Percentiles rank a stretch among this genome's conserved stretches.
Evolutionary conservation across 2,113 vertebrate species (phyloP).

Genomic region (Barnardius zonarius): DNA sequence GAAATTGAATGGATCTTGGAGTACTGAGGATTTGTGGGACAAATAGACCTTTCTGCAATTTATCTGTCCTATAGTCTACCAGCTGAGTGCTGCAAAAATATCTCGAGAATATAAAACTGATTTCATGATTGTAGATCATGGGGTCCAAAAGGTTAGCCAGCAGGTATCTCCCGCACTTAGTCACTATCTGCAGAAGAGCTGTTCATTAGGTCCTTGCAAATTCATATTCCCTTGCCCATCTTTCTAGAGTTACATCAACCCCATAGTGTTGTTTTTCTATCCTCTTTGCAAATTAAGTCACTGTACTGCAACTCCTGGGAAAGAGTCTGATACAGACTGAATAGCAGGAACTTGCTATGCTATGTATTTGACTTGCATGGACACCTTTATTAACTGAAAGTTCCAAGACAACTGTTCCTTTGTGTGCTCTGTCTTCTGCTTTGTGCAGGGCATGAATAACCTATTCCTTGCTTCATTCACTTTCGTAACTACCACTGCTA

Average conservation of each 20-base stretch:
- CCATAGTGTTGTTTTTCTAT: background rate
- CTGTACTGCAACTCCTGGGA: background rate
- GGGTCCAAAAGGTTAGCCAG: background rate
- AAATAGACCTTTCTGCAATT: background rate
- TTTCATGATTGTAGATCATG: background rate
- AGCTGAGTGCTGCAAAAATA: background rate
- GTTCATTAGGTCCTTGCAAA: background rate
- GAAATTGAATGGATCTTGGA: background rate
- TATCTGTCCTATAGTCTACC: background rate
- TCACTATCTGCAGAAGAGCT: background rate
- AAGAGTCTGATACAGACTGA: background rate
- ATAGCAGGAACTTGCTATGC: background rate
- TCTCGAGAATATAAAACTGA: background rate
- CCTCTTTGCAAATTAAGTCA: constrained; percentile 30
- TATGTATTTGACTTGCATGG: background rate
- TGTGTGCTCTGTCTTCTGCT: background rate
- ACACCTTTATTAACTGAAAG: background rate
- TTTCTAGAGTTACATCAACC: constrained; percentile 11
- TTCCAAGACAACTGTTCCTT: background rate
- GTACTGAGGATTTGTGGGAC: background rate
- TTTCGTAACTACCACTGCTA: background rate
- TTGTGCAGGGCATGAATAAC: background rate
- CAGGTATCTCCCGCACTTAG: background rate
- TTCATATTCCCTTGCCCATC: background rate
- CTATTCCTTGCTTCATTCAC: background rate